Evolutionary conservation across 1,140 invertebrate species (phyloP), one percentile per base, ranked within the genome.

Genomic region (Eufriesea mexicana): DNA sequence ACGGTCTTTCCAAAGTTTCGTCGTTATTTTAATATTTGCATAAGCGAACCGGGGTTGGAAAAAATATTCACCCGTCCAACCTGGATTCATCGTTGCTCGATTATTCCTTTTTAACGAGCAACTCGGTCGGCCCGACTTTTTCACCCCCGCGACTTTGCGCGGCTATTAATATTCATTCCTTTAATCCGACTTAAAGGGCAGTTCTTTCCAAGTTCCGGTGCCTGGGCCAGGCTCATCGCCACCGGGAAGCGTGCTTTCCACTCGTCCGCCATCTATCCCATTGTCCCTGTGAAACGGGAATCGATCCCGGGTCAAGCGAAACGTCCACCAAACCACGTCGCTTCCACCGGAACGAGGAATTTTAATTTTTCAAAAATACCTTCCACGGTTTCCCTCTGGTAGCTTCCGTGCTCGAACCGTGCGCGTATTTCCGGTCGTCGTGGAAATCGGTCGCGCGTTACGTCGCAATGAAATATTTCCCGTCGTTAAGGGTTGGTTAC

Each of bases 131-230:
- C 0, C 47, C 20, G 74, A 76, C 62, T 67, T 75, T 42, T n/a
- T 5, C 35, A 5, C 35, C 14, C 18, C 6, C 20, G 23, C 25
- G 12, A n/a, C 23, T 20, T 20, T 6, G 9, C 47, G n/a, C 18
- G 12, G 10, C 35, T 79, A 83, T 83, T 71, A 79, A 83, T 83
- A 79, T 71, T 72, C 81, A 79, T 77, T 45, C 57, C 18, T 61
- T 59, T 62, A 62, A 79, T 78, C 59, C 74, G 59, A 49, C 67
- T 72, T 79, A 72, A 83, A 61, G 59, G 28, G 18, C 59, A 28
- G 35, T 79, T 79, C 74, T 78, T 79, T 12, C 4, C 6, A 51
- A 70, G 25, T 70, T 64, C 35, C 74, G 66, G 7, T 55, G 42
- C 18, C 47, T 54, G 16, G 28, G 42, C 4, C 51, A 25, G 16